phyloP scores from a whole-genome alignment of 92 coral and sea anemone genomes.

The Isaurus tuberculatus region DNA sequence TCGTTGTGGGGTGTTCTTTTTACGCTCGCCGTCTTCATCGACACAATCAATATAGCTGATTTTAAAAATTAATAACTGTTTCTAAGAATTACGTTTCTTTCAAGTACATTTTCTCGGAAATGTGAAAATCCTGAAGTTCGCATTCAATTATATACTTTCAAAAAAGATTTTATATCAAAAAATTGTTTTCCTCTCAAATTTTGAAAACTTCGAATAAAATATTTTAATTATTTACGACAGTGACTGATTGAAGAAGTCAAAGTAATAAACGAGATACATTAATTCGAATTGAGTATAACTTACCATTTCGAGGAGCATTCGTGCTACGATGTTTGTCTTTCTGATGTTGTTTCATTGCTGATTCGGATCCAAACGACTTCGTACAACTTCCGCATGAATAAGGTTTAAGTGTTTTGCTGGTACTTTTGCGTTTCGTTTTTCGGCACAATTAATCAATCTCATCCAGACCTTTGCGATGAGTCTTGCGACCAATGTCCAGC shows the following conservation, averaged over 20 bases:
- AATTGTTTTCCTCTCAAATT: not conserved
- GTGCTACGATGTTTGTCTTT: constrained; percentile 4
- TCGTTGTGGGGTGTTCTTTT: not conserved
- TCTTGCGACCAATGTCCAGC: not conserved
- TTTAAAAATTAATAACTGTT: no score
- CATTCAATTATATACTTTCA: no score
- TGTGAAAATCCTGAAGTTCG: no score
- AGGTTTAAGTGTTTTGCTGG: not conserved
- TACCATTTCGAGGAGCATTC: not conserved
- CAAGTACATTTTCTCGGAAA: no score
- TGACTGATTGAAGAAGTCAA: not conserved
- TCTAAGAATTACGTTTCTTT: no score
- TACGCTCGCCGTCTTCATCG: not conserved
- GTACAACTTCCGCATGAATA: not conserved
- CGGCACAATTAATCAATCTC: not conserved
- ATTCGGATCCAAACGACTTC: not conserved
- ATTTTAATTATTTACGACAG: not conserved
- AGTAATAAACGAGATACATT: not conserved
- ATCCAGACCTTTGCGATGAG: not conserved
- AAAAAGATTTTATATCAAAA: no score
- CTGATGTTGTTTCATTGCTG: not conserved
- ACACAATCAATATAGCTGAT: no score
- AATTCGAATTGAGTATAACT: no score
- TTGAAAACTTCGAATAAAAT: not conserved
- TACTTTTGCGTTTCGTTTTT: not conserved